phyloP scores from a whole-genome alignment of 1,140 invertebrate genomes.

The Paraescarpia echinospica region DNA sequence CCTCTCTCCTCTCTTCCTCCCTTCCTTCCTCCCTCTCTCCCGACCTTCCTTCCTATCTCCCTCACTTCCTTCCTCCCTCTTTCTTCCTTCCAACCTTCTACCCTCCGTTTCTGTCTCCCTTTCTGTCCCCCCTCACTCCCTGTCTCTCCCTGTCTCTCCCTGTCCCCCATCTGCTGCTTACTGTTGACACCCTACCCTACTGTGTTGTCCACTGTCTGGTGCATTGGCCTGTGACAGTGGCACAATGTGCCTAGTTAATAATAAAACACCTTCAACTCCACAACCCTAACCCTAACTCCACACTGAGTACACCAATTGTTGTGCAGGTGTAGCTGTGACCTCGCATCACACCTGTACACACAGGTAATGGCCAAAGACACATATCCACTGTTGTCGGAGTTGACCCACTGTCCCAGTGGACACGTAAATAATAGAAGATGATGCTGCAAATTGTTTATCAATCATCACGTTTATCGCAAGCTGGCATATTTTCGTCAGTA shows the following conservation, averaged over 20 bases:
- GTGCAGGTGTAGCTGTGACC: background rate
- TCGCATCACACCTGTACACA: background rate
- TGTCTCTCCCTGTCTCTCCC: background rate
- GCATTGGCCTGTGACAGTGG: background rate
- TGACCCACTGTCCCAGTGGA: background rate
- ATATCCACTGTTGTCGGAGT: background rate
- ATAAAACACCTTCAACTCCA: background rate
- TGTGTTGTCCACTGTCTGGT: background rate
- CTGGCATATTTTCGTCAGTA: background rate
- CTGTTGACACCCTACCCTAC: background rate
- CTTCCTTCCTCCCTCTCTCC: background rate
- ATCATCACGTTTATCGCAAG: background rate
- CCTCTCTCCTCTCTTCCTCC: too few species aligned
- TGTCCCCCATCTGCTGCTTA: background rate
- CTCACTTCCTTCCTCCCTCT: too few species aligned
- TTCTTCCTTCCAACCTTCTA: too few species aligned
- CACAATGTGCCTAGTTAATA: background rate
- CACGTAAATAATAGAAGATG: too few species aligned
- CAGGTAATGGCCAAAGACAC: background rate
- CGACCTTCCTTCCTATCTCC: background rate
- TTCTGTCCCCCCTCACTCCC: background rate
- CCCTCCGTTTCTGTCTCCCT: too few species aligned
- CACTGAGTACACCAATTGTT: background rate
- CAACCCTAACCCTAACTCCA: background rate
- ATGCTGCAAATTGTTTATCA: too few species aligned